Conservation (phyloP, 2,888 invertebrate genomes). For the Brassicogethes aeneus region DNA sequence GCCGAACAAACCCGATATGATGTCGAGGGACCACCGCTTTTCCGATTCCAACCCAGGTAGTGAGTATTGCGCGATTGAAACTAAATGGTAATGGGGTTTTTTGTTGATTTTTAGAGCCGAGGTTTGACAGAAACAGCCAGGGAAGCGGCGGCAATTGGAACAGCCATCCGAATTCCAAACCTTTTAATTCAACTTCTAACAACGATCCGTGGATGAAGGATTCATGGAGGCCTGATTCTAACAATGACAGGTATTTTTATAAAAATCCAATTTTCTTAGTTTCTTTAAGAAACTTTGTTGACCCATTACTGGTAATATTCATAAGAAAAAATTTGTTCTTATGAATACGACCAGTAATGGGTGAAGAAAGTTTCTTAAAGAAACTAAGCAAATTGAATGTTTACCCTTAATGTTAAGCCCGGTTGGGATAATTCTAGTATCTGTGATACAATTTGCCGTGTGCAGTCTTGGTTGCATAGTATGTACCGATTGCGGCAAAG, state of each 20-base stretch:
- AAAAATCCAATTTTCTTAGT: too few relatives aligned
- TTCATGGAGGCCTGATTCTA: constrained; percentile 19
- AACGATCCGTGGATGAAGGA: constrained; percentile 10
- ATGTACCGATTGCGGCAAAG: too few relatives aligned
- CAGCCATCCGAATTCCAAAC: constrained; percentile 15
- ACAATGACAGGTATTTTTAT: constrained; percentile 14
- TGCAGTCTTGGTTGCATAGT: too few relatives aligned
- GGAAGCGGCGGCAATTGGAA: constrained; percentile 16
- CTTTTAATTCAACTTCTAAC: constrained; percentile 11
- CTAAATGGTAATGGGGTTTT: not conserved
- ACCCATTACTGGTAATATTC: too few relatives aligned
- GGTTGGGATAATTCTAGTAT: not conserved
- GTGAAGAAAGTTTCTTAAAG: too few relatives aligned
- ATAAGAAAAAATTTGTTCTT: too few relatives aligned
- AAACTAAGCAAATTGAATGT: too few relatives aligned
- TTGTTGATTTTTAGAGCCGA: constrained; percentile 1
- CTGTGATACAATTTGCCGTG: too few relatives aligned
- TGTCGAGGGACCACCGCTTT: constrained; percentile 20
- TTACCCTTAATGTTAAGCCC: too few relatives aligned
- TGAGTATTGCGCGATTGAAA: not conserved
- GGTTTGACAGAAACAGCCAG: constrained; percentile 23
- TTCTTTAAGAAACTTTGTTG: too few relatives aligned
- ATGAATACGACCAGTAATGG: too few relatives aligned
- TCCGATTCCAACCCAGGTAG: constrained; percentile 3
- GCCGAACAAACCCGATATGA: constrained; percentile 24